These are phyloP conservation scores for Ophion costatus DNA, from an alignment of 2,888 invertebrate genomes.

Conservation along the genomic window DNA sequence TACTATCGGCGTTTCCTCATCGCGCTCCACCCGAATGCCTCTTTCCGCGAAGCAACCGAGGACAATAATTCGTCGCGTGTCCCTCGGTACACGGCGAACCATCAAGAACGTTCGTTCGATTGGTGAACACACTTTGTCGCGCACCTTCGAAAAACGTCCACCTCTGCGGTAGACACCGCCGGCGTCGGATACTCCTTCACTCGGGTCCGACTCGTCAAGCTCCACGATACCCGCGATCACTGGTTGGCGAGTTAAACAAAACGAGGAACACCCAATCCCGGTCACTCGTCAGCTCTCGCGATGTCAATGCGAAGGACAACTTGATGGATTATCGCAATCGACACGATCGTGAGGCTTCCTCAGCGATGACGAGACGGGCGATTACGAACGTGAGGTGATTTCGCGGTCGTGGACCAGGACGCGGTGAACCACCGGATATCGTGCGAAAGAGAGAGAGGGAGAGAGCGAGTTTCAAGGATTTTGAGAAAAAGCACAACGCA, in stretches of 20 bases:
- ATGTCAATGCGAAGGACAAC: background rate
- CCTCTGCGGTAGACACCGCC: background rate
- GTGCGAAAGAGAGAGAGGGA: background rate
- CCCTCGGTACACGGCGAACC: slow-evolving; percentile 16
- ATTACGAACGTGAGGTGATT: background rate
- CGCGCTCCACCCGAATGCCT: slow-evolving; percentile 22
- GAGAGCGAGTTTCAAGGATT: slow-evolving; percentile 34
- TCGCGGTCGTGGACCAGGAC: background rate
- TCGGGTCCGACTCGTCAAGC: background rate
- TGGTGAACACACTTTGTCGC: slow-evolving; percentile 2
- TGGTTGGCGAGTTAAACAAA: background rate
- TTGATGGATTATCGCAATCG: background rate
- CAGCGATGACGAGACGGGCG: background rate
- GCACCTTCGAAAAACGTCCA: slow-evolving; percentile 5
- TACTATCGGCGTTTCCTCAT: slow-evolving; percentile 63
- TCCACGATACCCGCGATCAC: background rate
- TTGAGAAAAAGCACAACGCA: slow-evolving; percentile 46
- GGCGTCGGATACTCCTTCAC: slow-evolving; percentile 52
- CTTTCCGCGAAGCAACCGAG: no score
- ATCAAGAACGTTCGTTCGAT: slow-evolving; percentile 27
- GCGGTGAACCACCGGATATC: background rate
- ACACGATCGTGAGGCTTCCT: background rate
- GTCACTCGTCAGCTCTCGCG: slow-evolving; percentile 24
- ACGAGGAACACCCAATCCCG: background rate
- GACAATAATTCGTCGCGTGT: background rate